A percentile compares a stretch with the other conserved stretches of the same genome.
These are phyloP conservation scores for Thalassophryne amazonica DNA, from an alignment of 2,797 vertebrate genomes.

Conservation along the genomic window DNA sequence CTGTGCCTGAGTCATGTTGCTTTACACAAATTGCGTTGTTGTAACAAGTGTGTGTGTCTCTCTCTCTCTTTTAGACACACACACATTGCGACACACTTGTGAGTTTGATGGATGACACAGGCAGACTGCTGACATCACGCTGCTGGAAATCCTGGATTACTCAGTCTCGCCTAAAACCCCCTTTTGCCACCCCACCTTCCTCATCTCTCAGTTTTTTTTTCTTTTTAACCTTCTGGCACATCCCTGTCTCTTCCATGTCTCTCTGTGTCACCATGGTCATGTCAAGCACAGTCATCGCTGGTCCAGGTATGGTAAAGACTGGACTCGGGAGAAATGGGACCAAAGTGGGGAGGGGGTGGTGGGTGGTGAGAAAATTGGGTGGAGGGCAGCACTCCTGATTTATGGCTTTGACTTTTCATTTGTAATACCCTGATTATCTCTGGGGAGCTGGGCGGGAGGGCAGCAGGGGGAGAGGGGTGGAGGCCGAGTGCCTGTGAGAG, in stretches of 20 bases:
- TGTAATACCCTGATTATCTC: constrained; percentile 73
- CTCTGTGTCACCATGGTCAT: not conserved
- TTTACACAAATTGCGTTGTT: too few relatives aligned
- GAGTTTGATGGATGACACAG: constrained; percentile 66
- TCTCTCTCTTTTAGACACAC: too few relatives aligned
- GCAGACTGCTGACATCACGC: constrained; percentile 76
- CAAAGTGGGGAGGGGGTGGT: constrained; percentile 2
- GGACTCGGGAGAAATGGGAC: not conserved
- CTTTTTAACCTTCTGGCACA: constrained; percentile 14
- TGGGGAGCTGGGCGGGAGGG: constrained; percentile 51
- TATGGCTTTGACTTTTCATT: constrained; percentile 74
- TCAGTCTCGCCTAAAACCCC: constrained; percentile 41
- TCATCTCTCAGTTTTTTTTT: too few relatives aligned
- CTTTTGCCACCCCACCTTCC: not conserved
- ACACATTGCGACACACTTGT: constrained; percentile 58
- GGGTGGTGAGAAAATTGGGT: constrained; percentile 5
- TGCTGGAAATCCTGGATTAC: constrained; percentile 82
- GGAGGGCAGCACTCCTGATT: constrained; percentile 49
- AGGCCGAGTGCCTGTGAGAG: constrained; percentile 28
- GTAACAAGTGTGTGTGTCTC: too few relatives aligned
- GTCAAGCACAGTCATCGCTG: constrained; percentile 5
- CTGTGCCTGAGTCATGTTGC: constrained; percentile 67
- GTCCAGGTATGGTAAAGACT: constrained; percentile 20
- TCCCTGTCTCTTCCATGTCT: constrained; percentile 1
- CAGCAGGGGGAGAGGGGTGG: constrained; percentile 6